phyloP scores from a whole-genome alignment of 1,140 invertebrate species.

The Galendromus occidentalis region DNA sequence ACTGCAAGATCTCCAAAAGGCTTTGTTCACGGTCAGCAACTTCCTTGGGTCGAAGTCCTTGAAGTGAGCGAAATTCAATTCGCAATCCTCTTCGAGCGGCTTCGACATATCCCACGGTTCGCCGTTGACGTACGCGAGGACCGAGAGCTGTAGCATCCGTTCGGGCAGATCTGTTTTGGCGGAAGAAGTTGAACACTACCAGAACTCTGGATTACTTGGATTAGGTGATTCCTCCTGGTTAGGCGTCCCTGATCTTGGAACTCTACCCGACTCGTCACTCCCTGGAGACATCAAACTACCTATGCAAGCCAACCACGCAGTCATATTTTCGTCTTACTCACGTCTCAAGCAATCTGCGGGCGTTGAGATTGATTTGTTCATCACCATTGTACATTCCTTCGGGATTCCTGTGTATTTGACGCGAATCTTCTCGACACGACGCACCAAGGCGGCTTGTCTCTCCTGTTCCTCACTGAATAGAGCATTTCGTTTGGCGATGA shows the following conservation, averaged over 20 bases:
- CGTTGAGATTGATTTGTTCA: constrained; percentile 83
- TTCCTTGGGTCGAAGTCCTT: constrained; percentile 36
- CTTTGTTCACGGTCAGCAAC: constrained; percentile 31
- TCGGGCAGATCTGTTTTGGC: constrained; percentile 45
- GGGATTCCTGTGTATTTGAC: constrained; percentile 52
- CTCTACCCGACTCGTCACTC: too few species aligned
- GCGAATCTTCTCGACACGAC: constrained; percentile 74
- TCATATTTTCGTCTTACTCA: constrained; percentile 29
- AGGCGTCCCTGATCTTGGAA: not conserved
- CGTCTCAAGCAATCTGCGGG: constrained; percentile 76
- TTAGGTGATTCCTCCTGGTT: not conserved
- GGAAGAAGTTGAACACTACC: not conserved
- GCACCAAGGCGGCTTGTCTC: constrained; percentile 44
- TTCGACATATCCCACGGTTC: constrained; percentile 75
- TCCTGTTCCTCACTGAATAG: constrained; percentile 59
- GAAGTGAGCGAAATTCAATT: constrained; percentile 57
- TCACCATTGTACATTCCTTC: constrained; percentile 49
- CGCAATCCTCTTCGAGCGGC: constrained; percentile 54
- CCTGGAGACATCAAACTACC: too few species aligned
- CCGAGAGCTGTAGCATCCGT: constrained; percentile 44
- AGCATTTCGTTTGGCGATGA: constrained; percentile 27
- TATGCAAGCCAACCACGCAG: not conserved
- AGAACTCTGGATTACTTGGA: not conserved
- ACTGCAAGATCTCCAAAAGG: constrained; percentile 79
- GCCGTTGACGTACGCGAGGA: constrained; percentile 57